Evolutionary conservation across 2,113 vertebrate genomes (phyloP), one percentile per base, ranked within the genome.

Genomic region (Pithys albifrons): DNA sequence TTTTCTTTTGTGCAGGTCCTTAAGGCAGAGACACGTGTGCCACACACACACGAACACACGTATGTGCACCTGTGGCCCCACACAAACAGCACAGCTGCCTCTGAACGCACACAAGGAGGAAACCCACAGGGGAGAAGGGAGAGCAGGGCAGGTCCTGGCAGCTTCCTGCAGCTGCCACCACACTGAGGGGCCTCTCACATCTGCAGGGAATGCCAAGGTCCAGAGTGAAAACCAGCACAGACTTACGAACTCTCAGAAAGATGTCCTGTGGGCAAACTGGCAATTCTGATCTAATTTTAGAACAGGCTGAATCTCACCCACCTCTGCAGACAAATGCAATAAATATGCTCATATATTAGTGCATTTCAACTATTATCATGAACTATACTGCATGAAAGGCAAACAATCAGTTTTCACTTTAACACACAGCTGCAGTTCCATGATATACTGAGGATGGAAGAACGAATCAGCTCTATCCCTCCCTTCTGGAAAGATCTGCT

Each of bases 241-340:
- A 62, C 58, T 62, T 57, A 29, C 48, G 67, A 67, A 71, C 35
- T 48, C 72, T 74, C 24, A 12, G 19, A 27, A 61, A 91, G 28
- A 43, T 23, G 25, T 35, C 71, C 25, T 29, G 3, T 48, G 75
- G 41, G 70, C 75, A 72, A 67, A 90, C 15, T 35, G 48, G 41
- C 48, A 80, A 61, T 2, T 20, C 7, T 3, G 8, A 67, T 70
- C 77, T 82, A 3, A 92, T 77, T 88, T 91, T 59, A 88, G 41
- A 89, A 85, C 52, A 90, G 81, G 76, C 69, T 13, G 4, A 92
- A 94, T 80, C 82, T 89, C 84, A 81, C 73, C 52, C 64, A 93
- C 27, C 65, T 80, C 89, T 79, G 74, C 88, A 92, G 76, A 66
- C 45, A 89, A 91, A 85, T 58, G 66, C 69, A 82, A 51, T 66